Base-by-base conservation (phyloP, 2,888 invertebrate species). In the Sesamia inferens region DNA sequence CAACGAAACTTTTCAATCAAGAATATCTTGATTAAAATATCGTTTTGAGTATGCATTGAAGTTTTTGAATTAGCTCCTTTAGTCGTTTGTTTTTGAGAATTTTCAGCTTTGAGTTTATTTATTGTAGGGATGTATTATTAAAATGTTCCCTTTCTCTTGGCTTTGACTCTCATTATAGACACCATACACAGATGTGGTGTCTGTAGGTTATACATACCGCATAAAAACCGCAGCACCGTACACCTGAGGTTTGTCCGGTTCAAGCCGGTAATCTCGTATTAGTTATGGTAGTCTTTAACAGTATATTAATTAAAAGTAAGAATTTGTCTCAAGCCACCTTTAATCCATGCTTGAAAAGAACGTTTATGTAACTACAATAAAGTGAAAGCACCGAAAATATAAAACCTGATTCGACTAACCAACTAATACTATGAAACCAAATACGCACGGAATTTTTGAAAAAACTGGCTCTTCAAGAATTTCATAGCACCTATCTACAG, bases 1-100 rank as follows among this genome's bases (percentile, higher is more conserved):
- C 79, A 81, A 83, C 79, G 80, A 85, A 90, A 90, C 86, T 88
- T 90, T 90, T 88, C 86, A 87, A 89, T 88, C 85, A 73, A 73
- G 78, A 71, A 85, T 68, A 83, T 85, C 75, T 77, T 80, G 75
- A 74, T 85, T 79, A 76, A 79, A 79, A 76, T 84, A 81, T 78
- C 75, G 65, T 68, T 83, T 71, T 71, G 61, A 77, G 71, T 76
- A 75, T 85, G 82, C 83, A 86, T 85, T 89, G 86, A 89, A 88
- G 85, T 88, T 88, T 62, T 87, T 75, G 64, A 70, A 55, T n/a
- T 55, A 44, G 57, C 58, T 79, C 5, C n/a, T 63, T 67, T 73
- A 58, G 62, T 63, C 63, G 22, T 22, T 54, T 54, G 19, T 6
- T 42, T 59, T 55, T n/a, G 14, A 22, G 19, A 6, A 11, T 55